A percentile compares a stretch with the other conserved stretches of the same genome.
phyloP scores from a whole-genome alignment of 2,113 vertebrate species.

The Pica pica region DNA sequence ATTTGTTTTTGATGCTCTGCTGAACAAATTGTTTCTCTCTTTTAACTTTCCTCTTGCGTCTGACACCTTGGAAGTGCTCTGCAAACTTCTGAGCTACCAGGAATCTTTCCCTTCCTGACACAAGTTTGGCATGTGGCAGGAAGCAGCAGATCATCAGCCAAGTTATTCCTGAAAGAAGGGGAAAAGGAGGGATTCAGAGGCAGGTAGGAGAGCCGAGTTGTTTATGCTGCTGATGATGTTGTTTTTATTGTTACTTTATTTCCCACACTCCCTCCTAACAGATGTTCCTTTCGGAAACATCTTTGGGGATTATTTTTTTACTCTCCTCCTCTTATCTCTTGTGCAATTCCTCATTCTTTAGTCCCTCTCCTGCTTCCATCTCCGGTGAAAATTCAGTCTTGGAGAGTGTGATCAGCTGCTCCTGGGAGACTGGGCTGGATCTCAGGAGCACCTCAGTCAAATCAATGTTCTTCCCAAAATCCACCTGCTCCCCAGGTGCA shows the following conservation, averaged over 20 bases:
- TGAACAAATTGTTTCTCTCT: not conserved
- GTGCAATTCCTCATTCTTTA: not conserved
- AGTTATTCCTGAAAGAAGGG: not conserved
- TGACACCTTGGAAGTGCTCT: not conserved
- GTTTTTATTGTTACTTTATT: not conserved
- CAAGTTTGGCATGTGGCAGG: not conserved
- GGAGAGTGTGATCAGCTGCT: not conserved
- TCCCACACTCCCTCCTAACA: not conserved
- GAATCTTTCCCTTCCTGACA: not conserved
- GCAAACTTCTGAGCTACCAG: not conserved
- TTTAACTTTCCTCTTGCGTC: not conserved
- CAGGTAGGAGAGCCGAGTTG: fast-evolving
- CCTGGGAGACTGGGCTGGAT: not conserved
- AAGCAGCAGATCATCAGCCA: not conserved
- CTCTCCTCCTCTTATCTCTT: not conserved
- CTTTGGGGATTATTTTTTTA: not conserved
- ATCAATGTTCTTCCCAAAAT: not conserved
- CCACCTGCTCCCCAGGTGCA: not conserved
- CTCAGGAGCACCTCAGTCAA: not conserved
- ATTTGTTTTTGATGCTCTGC: not conserved
- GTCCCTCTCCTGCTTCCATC: not conserved
- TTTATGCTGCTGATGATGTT: not conserved
- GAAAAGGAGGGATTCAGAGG: not conserved
- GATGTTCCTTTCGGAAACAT: not conserved
- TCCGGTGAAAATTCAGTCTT: not conserved